Conservation (phyloP, 2,888 invertebrate species). For the Drosophila pegasa region DNA sequence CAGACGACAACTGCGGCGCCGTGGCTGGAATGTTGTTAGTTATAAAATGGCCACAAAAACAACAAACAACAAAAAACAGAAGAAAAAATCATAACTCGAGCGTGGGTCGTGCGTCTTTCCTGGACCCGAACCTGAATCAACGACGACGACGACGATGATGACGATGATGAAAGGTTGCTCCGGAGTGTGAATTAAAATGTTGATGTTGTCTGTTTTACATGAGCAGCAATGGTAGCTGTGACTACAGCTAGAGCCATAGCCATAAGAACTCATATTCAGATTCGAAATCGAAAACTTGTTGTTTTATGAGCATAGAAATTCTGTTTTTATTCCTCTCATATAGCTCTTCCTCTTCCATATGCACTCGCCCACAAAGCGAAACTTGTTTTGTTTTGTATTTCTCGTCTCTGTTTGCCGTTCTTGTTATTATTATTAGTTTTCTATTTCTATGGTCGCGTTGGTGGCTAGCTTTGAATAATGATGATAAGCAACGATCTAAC, state of each 20-base stretch:
- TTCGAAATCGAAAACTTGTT: conserved; percentile 76
- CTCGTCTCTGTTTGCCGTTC: conserved; percentile 72
- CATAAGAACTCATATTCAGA: conserved; percentile 2
- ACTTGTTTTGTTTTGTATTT: conserved; percentile 61
- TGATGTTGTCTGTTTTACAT: conserved; percentile 49
- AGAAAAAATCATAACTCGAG: conserved; percentile 74
- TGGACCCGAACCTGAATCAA: conserved; percentile 72
- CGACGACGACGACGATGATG: conserved; percentile 48
- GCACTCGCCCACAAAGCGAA: conserved; percentile 52
- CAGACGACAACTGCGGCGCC: conserved; percentile 37
- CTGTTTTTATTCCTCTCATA: conserved; percentile 26
- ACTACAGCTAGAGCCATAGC: background rate
- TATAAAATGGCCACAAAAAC: conserved; percentile 76
- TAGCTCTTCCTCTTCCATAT: conserved; percentile 30
- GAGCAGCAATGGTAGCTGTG: conserved; percentile 47
- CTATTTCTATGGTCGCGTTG: conserved; percentile 67
- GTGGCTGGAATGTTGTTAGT: conserved; percentile 75
- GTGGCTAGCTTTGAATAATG: conserved; percentile 80
- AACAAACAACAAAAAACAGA: background rate
- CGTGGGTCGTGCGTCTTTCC: conserved; percentile 63
- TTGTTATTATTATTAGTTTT: conserved; percentile 78
- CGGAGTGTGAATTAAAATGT: conserved; percentile 78
- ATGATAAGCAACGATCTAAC: conserved; percentile 70
- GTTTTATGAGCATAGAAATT: conserved; percentile 75
- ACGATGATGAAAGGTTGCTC: conserved; percentile 54